phyloP scores from a whole-genome alignment of 2,888 invertebrate species.

The Vanessa cardui region DNA sequence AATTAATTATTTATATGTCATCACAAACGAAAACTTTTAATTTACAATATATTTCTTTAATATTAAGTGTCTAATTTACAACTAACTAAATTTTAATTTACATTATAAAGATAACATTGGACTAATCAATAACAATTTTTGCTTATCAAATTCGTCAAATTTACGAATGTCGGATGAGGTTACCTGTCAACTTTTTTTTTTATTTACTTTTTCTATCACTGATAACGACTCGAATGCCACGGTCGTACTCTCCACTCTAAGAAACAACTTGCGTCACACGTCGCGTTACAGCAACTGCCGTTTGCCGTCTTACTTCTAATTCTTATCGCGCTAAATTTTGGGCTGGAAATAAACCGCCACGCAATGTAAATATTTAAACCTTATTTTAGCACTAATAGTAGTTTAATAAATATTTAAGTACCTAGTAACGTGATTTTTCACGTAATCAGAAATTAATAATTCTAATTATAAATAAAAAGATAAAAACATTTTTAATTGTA shows the following conservation, averaged over 20 bases:
- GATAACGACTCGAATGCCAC: constrained; percentile 39
- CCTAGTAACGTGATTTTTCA: too few species aligned
- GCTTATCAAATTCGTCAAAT: constrained; percentile 38
- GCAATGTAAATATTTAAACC: constrained; percentile 46
- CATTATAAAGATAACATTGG: constrained; percentile 14
- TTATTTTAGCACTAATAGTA: constrained; percentile 32
- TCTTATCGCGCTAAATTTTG: constrained; percentile 41
- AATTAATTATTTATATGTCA: constrained; percentile 3
- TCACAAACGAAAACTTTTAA: constrained; percentile 11
- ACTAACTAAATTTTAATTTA: neutral
- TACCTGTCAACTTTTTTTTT: constrained; percentile 67
- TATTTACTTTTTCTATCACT: constrained; percentile 47
- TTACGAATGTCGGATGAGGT: constrained; percentile 45
- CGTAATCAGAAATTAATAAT: too few species aligned
- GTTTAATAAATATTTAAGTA: neutral
- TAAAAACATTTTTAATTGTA: too few species aligned
- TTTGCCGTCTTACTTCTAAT: constrained; percentile 39
- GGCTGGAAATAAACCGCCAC: constrained; percentile 54
- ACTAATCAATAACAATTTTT: constrained; percentile 53
- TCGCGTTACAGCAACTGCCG: constrained; percentile 53
- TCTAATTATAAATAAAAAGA: too few species aligned
- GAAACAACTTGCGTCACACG: constrained; percentile 50
- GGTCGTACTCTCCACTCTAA: constrained; percentile 35
- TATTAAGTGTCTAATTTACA: neutral
- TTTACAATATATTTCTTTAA: neutral